Base-by-base conservation (phyloP, 2,888 invertebrate genomes). In the Camponotus fellah region DNA sequence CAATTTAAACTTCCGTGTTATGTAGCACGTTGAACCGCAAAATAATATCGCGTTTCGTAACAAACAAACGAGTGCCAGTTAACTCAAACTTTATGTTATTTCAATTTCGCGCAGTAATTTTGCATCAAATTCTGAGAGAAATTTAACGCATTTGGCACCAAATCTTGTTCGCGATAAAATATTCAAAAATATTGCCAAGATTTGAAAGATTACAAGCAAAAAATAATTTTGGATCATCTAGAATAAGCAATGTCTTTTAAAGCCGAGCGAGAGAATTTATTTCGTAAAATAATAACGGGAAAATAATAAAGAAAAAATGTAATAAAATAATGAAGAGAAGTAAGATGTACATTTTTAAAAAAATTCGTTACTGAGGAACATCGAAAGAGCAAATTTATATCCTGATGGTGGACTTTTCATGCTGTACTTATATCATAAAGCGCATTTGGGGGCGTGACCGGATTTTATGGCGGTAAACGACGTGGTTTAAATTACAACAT, bases 381-480 rank as follows among this genome's bases (percentile, higher is more conserved):
- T 21, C 64, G 64, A 75, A 65, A 81, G n/a, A 60, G 32, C 53
- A 40, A 74, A 53, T 81, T 81, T 81, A 81, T 32, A 64, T 40
- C 37, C 0, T 17, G 71, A 68, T 76, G 82, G 68, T 60, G 60
- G 60, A 68, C 82, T 82, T 82, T 82, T n/a, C 53, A 76, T 56
- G 46, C 53, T 62, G 21, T 83, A 53, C 53, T 83, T 77, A 77
- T 43, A 62, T 69, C 83, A 83, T 83, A 83, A 69, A 49, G 83
- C 60, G 68, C 34, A 62, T 79, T 53, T 49, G 32, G 8, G 64
- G 83, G 60, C 77, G 77, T 77, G 77, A 68, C 69, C 69, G 83
- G 64, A 83, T 83, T 83, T 83, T 83, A 81, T 69, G 77, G 53
- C 53, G 43, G 77, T 32, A 69, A 77, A 79, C 68, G 62, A 83